These are phyloP conservation scores for Callaeas wilsoni DNA, from an alignment of 2,113 vertebrate genomes.

Conservation along the genomic window DNA sequence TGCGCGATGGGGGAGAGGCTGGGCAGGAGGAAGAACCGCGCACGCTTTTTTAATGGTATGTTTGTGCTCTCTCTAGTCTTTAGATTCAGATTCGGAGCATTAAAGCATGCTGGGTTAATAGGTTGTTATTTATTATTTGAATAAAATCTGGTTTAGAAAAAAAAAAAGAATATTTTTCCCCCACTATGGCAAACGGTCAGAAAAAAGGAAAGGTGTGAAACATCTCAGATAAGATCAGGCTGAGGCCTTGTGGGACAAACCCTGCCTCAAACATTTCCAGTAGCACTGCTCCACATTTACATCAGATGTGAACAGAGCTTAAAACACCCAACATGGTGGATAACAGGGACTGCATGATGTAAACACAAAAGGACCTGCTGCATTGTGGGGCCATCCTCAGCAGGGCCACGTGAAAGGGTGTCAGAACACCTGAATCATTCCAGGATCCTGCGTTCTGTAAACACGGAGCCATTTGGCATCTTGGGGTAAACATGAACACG, in stretches of 20 bases:
- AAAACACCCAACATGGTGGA: not conserved
- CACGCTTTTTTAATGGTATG: constrained; percentile 71
- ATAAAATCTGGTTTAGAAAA: constrained; percentile 15
- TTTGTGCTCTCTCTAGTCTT: constrained; percentile 61
- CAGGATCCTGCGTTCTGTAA: not conserved
- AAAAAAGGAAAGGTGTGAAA: not conserved
- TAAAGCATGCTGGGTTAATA: constrained; percentile 65
- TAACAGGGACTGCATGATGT: not conserved
- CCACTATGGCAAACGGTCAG: not conserved
- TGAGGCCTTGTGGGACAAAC: not conserved
- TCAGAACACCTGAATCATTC: not conserved
- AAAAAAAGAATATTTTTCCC: not conserved
- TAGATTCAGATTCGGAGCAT: constrained; percentile 57
- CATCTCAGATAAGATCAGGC: not conserved
- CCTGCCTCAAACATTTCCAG: not conserved
- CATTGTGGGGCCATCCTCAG: not conserved
- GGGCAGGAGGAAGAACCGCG: constrained; percentile 66
- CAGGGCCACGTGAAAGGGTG: rapidly evolving
- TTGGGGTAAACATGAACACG: rapidly evolving
- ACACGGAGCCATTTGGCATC: rapidly evolving
- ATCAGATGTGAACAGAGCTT: not conserved
- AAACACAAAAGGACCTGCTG: not conserved
- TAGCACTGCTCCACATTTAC: not conserved
- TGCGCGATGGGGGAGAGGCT: constrained; percentile 67
- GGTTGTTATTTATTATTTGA: constrained; percentile 49